A percentile compares a stretch with the other conserved stretches of the same genome.
These are phyloP conservation scores for Tipula unca DNA, from an alignment of 2,888 invertebrate genomes.

Conservation along the genomic window DNA sequence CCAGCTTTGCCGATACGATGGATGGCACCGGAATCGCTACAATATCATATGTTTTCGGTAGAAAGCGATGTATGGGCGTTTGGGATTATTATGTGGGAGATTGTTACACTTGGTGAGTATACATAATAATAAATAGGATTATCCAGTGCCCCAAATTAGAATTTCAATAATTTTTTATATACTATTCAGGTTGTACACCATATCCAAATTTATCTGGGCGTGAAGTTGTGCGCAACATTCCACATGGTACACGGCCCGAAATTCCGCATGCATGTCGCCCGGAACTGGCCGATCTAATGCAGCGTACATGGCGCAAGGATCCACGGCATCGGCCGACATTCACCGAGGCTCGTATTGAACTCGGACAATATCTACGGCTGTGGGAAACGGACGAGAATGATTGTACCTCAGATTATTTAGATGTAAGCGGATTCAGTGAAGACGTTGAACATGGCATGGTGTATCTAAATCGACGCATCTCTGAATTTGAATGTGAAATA, in stretches of 20 bases:
- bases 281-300: constrained; percentile 55
- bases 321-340: constrained; percentile 66
- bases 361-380: constrained; percentile 38
- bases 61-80: constrained; percentile 84
- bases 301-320: constrained; percentile 58
- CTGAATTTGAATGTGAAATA: constrained; percentile 58
- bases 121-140: background rate
- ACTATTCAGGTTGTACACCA: constrained; percentile 66
- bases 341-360: constrained; percentile 46
- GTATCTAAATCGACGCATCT: constrained; percentile 46
- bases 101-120: constrained; percentile 64
- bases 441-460: constrained; percentile 42
- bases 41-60: constrained; percentile 69
- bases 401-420: constrained; percentile 41
- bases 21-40: constrained; percentile 80
- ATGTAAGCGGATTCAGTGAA: constrained; percentile 42
- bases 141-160: too few species aligned
- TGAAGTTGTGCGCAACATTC: constrained; percentile 71
- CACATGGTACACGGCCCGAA: constrained; percentile 68
- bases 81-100: constrained; percentile 80
- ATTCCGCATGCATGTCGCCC: constrained; percentile 71
- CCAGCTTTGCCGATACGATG: constrained; percentile 48
- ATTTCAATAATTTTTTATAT: background rate
- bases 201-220: constrained; percentile 78
- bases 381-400: constrained; percentile 40